phyloP scores from a whole-genome alignment of 1,140 invertebrate species.

The Bradysia coprophila region DNA sequence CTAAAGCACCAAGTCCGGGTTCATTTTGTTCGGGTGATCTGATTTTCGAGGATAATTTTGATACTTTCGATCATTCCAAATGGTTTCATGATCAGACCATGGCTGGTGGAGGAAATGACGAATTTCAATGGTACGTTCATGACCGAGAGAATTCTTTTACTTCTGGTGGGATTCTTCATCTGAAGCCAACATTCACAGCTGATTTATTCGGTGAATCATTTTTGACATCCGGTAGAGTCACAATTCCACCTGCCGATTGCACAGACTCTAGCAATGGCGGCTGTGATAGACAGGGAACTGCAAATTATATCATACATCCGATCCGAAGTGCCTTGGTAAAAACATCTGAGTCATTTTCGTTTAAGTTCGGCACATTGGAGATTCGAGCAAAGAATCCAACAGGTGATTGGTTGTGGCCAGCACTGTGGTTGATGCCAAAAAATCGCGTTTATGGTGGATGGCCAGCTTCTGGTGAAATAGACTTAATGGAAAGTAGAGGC shows the following conservation, averaged over 20 bases:
- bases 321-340: slow-evolving; percentile 31
- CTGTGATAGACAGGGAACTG: slow-evolving; percentile 13
- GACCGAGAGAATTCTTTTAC: slow-evolving; percentile 29
- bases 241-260: slow-evolving; percentile 13
- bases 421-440: slow-evolving; percentile 10
- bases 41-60: slow-evolving; percentile 34
- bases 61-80: slow-evolving; percentile 25
- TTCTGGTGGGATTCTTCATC: slow-evolving; percentile 26
- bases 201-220: slow-evolving; percentile 26
- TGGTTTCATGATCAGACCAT: slow-evolving; percentile 34
- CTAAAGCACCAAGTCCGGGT: not conserved
- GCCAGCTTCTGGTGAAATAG: slow-evolving; percentile 9
- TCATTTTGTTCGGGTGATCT: slow-evolving; percentile 18
- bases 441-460: not conserved
- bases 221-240: slow-evolving; percentile 20
- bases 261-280: slow-evolving; percentile 26
- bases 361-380: slow-evolving; percentile 38
- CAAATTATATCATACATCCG: slow-evolving; percentile 21
- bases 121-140: slow-evolving; percentile 35
- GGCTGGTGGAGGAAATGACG: slow-evolving; percentile 26
- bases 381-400: slow-evolving; percentile 40
- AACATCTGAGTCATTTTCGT: slow-evolving; percentile 28
- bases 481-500: slow-evolving; percentile 33
- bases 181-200: slow-evolving; percentile 28
- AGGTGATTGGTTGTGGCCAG: slow-evolving; percentile 50